Percentiles rank a stretch among this genome's conserved stretches.
phyloP scores from a whole-genome alignment of 2,888 invertebrate species.

The Gymnosoma rotundatum region DNA sequence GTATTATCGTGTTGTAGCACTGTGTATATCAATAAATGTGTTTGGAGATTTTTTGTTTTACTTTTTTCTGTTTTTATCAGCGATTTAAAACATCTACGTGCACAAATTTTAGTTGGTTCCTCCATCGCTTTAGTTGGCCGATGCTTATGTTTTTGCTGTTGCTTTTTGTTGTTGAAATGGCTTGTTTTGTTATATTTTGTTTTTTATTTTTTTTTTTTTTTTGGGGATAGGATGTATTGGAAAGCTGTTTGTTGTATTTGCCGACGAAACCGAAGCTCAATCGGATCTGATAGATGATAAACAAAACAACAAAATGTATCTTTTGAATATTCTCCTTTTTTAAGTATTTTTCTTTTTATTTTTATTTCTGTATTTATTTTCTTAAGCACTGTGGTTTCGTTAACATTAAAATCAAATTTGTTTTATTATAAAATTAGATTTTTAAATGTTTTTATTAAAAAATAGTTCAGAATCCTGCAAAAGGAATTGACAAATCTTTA shows the following conservation, averaged over 20 bases:
- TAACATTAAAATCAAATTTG: neutral
- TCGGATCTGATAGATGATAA: slow-evolving; percentile 70
- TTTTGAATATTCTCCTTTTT: slow-evolving; percentile 57
- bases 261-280: slow-evolving; percentile 69
- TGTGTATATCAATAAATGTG: slow-evolving; percentile 67
- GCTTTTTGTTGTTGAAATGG: slow-evolving; percentile 18
- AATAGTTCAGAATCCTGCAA: too few relatives aligned
- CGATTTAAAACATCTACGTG: slow-evolving; percentile 71
- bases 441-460: too few relatives aligned
- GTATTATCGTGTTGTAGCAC: slow-evolving; percentile 57
- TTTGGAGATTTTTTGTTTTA: slow-evolving; percentile 58
- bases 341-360: neutral
- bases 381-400: slow-evolving; percentile 32
- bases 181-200: slow-evolving; percentile 32
- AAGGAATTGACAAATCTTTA: too few relatives aligned
- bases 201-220: too few relatives aligned
- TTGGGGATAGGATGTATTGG: slow-evolving; percentile 37
- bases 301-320: slow-evolving; percentile 66
- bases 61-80: slow-evolving; percentile 66
- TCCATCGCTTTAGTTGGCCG: slow-evolving; percentile 41
- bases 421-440: too few relatives aligned
- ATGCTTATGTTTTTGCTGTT: slow-evolving; percentile 15
- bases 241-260: slow-evolving; percentile 63
- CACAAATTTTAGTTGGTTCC: slow-evolving; percentile 69
- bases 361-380: slow-evolving; percentile 20